Evolutionary conservation across 2,888 invertebrate genomes (phyloP), one percentile per base, ranked within the genome.

Genomic region (Graphium colonna): DNA sequence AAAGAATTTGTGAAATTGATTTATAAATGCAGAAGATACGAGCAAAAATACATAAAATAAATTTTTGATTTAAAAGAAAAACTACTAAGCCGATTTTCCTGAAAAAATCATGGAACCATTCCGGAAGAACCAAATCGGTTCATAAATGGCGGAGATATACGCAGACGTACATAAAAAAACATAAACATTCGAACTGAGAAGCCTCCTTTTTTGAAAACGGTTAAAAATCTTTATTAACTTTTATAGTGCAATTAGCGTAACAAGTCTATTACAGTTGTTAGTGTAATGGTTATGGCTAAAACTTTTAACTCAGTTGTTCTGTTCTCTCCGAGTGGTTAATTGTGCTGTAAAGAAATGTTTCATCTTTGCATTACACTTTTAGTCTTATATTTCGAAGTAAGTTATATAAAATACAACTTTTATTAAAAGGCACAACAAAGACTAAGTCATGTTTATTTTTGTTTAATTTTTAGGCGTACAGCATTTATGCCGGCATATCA

Each of bases 401-500:
- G 43, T 39, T 15, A 16, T 41, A 26, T 5, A 26, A 26, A 26
- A 26, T 7, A 26, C 7, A 26, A 26, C 26, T 5, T 26, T 26
- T 26, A 26, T 13, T 26, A 8, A 12, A 33, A 17, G 4, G n/a
- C 31, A 13, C n/a, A 40, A 12, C 3, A 15, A 15, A 3, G 1
- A 38, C 7, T 13, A 13, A 3, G 12, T 4, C 3, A 17, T 10
- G 1, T 21, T 45, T 46, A 10, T n/a, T 40, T 8, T 9, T 42
- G 18, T 26, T 7, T 17, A 9, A 16, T 46, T 76, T 73, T 39
- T 65, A 82, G 82, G 62, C 80, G 42, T 59, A 65, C 18, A 54
- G 60, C 28, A 62, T 61, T 8, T 56, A 58, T 26, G 78, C 80
- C 51, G 85, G 87, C 15, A 83, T 88, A 68, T 88, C 88, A 36